Base-by-base conservation (phyloP, 2,888 invertebrate species). In the Agonopterix heracliana region DNA sequence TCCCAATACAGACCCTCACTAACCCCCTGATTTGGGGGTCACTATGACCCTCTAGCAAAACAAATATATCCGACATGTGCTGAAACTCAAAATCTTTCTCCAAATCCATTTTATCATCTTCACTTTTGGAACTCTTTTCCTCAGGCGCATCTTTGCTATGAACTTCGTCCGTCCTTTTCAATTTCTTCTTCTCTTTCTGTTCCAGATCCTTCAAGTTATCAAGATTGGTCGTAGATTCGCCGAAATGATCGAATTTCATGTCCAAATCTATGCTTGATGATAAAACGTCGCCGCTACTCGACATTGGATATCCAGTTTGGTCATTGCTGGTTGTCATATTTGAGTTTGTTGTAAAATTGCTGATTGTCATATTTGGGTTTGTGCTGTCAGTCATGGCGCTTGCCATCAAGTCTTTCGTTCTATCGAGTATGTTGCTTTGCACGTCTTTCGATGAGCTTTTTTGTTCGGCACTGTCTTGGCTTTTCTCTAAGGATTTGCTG, bases 21-120 rank as follows among this genome's bases (percentile, higher is more conserved):
- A 93, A 88, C 9, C 96, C 96, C 61, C 95, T 89, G 40, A 97
- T 89, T 71, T 96, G 95, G 0, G 96, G 96, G 78, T 97, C 97
- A 44, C 87, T 80, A 74, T 97, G 96, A 54, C 89, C 83, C 38
- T 92, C 90, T 57, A 93, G 92, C 35, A 93, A 74, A 35, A 67
- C 55, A 55, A 95, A 84, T 13, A 96, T 74, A 73, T 96, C 96
- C 8, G 90, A 89, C 57, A 96, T 85, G 62, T 90, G 90, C 67
- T 95, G 95, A 60, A 64, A 79, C 48, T 84, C 81, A 46, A 86
- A 85, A 7, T 71, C 69, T 11, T 50, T 59, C 9, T 66, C 66
- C 38, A 55, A n/a, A 14, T 46, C 46, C 11, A 13, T 34, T 11
- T 46, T 46, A 7, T 40, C 36, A 1, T 14, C 26, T 14, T 11